Conservation (phyloP, 2,113 vertebrate species). For the Columba livia region DNA sequence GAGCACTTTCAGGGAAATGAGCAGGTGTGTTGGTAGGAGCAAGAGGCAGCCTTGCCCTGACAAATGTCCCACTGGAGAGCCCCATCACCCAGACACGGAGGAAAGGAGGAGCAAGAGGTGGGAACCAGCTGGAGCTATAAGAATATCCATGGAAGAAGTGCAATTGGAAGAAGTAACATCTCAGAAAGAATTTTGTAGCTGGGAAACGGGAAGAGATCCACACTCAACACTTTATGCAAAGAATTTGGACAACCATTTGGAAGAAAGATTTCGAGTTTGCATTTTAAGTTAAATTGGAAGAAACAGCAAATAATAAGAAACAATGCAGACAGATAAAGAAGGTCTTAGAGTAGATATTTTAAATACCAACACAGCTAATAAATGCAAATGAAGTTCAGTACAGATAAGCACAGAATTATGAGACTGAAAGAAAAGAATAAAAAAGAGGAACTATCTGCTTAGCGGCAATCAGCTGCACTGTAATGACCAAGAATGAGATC, state of each 20-base stretch:
- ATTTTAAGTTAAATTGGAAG: conserved; percentile 73
- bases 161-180: not conserved
- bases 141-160: not conserved
- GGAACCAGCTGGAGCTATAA: not conserved
- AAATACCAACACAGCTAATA: conserved; percentile 78
- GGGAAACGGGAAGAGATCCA: not conserved
- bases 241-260: conserved; percentile 56
- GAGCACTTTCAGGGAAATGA: rapidly evolving
- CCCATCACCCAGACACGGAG: not conserved
- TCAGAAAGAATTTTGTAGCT: not conserved
- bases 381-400: conserved; percentile 79
- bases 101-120: not conserved
- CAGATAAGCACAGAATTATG: conserved; percentile 79
- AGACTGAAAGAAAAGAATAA: conserved; percentile 75
- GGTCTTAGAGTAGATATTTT: conserved; percentile 71
- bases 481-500: conserved; percentile 76
- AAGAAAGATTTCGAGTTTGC: conserved; percentile 67
- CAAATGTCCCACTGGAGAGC: rapidly evolving
- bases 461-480: conserved; percentile 72
- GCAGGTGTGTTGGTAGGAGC: rapidly evolving
- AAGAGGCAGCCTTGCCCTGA: not conserved
- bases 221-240: conserved; percentile 18
- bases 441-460: conserved; percentile 73
- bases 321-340: conserved; percentile 72
- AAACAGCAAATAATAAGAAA: conserved; percentile 76